Percentiles rank a stretch among this genome's conserved stretches.
phyloP scores from a whole-genome alignment of 2,888 invertebrate genomes.

The Clanis bilineata region DNA sequence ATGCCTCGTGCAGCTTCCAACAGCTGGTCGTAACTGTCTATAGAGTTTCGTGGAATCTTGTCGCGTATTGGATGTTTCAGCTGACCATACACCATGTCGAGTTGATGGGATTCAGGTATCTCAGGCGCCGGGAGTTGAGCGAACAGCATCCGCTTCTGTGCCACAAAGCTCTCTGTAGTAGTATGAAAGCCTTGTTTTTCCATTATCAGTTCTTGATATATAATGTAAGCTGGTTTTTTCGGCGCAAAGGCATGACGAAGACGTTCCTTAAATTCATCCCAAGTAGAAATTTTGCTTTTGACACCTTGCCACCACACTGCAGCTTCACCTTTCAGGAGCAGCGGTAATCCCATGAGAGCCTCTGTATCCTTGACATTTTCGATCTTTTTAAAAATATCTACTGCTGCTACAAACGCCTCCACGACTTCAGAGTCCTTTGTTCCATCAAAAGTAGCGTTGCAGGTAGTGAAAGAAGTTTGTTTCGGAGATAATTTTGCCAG shows the following conservation, averaged over 20 bases:
- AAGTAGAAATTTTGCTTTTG: slow-evolving; percentile 16
- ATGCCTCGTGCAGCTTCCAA: neutral
- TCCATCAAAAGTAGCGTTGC: too few relatives aligned
- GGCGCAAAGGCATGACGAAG: slow-evolving; percentile 23
- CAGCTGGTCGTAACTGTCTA: slow-evolving; percentile 17
- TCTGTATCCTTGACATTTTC: too few relatives aligned
- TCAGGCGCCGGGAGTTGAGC: slow-evolving; percentile 11
- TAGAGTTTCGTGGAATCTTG: neutral
- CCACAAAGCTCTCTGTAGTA: slow-evolving; percentile 22
- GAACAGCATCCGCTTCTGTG: slow-evolving; percentile 15
- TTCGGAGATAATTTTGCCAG: too few relatives aligned
- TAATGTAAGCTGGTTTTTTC: slow-evolving; percentile 18
- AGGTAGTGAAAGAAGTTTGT: too few relatives aligned
- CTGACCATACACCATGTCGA: slow-evolving; percentile 19
- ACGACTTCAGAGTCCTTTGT: too few relatives aligned
- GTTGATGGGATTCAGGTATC: slow-evolving; percentile 16
- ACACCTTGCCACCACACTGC: slow-evolving; percentile 24
- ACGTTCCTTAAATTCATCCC: slow-evolving; percentile 18
- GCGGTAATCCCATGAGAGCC: too few relatives aligned
- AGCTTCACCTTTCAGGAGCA: too few relatives aligned
- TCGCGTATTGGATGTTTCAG: slow-evolving; percentile 16
- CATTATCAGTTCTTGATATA: slow-evolving; percentile 23
- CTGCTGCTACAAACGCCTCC: too few relatives aligned
- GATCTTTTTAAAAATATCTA: too few relatives aligned
- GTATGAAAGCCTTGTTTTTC: slow-evolving; percentile 15